phyloP scores from a whole-genome alignment of 2,113 vertebrate species.

The Aphyosemion australe region DNA sequence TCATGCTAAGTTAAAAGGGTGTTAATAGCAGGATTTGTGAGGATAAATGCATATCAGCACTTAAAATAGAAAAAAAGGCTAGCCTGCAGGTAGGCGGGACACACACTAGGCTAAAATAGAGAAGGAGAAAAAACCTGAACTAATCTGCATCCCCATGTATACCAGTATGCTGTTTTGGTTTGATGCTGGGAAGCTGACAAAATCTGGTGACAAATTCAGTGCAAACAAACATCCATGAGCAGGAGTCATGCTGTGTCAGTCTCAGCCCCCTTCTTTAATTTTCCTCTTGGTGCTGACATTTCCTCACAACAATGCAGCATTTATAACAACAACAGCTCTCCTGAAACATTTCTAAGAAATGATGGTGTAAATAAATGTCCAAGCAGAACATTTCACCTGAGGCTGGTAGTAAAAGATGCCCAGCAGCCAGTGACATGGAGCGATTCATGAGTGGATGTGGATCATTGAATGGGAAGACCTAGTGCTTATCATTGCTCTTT shows the following conservation, averaged over 20 bases:
- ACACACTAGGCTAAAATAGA: not conserved
- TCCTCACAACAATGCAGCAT: conserved; percentile 34
- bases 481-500: not conserved
- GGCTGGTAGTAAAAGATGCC: conserved; percentile 35
- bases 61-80: conserved; percentile 40
- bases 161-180: not conserved
- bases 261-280: not conserved
- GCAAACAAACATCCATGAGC: conserved; percentile 20
- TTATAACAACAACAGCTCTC: conserved; percentile 9
- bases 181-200: not conserved
- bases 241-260: conserved; percentile 5
- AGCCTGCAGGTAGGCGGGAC: conserved; percentile 26
- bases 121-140: not conserved
- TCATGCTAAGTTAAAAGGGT: conserved; percentile 40
- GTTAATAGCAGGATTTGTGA: conserved; percentile 56
- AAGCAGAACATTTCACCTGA: conserved; percentile 56
- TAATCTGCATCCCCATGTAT: not conserved
- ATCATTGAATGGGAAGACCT: not conserved
- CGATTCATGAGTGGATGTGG: conserved; percentile 28
- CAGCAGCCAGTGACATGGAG: conserved; percentile 32
- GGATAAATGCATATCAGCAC: conserved; percentile 59
- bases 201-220: conserved; percentile 3
- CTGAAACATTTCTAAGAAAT: conserved; percentile 38
- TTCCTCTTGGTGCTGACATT: conserved; percentile 27
- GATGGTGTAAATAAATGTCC: conserved; percentile 43